Base-by-base conservation (phyloP, 2,113 vertebrate species). In the Gavia stellata region DNA sequence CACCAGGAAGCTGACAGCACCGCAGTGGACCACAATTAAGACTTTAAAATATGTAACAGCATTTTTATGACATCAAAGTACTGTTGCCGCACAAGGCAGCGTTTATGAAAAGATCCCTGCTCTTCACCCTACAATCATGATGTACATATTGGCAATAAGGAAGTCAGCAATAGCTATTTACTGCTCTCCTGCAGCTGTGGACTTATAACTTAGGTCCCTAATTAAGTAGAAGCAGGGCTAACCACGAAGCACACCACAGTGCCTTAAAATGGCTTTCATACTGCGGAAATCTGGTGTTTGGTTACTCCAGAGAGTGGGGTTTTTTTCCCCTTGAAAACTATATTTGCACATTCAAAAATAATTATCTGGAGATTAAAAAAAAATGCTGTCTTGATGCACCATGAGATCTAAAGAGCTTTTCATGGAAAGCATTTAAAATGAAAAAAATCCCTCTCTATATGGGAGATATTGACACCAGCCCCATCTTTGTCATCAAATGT, bases 151-250 rank as follows among this genome's bases (percentile, higher is more conserved):
- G 97, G 90, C 94, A 96, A 96, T 97, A 96, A 96, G 97, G 96
- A 97, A 97, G 97, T 96, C 94, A 73, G 92, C 94, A 97, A 97
- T 96, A 96, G 94, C 89, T 96, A 97, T 97, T 97, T 94, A 97
- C 89, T 94, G 81, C 94, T 95, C 96, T 97, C 91, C 89, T 96
- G 95, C 94, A 94, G 93, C 94, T 97, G 95, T 88, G 95, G 94
- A 90, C 96, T 96, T 94, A 96, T 87, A 95, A 78, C 92, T 97
- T 75, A 66, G 94, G 91, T 96, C 94, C 94, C 92, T 94, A 97
- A 97, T 97, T 94, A 97, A 96, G 95, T 92, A 95, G 92, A 94
- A 97, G 94, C 96, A 96, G 94, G 94, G 95, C 94, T 96, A 92
- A 96, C 92, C 95, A 94, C 85, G 79, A 50, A 95, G 93, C 61